phyloP scores from a whole-genome alignment of 2,888 invertebrate species.

The Lymantria monacha region DNA sequence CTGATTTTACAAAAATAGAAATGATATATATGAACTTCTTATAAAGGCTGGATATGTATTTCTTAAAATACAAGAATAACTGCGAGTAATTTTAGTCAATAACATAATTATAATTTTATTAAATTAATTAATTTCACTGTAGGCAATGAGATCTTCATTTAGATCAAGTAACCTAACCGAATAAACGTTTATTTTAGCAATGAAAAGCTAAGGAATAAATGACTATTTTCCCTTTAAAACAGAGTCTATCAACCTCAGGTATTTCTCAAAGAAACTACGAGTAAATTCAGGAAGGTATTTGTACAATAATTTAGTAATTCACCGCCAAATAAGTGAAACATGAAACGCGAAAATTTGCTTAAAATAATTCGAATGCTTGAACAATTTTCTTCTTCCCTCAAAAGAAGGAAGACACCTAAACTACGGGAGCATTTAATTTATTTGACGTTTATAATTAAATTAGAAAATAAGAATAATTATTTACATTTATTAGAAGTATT shows the following conservation, averaged over 20 bases:
- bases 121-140: too few relatives aligned
- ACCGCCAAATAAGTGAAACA: neutral
- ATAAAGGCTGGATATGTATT: too few relatives aligned
- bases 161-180: too few relatives aligned
- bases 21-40: too few relatives aligned
- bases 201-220: too few relatives aligned
- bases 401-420: slow-evolving; percentile 2
- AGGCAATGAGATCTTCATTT: too few relatives aligned
- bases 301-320: neutral
- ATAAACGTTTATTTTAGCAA: too few relatives aligned
- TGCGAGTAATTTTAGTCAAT: too few relatives aligned
- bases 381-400: neutral
- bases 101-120: too few relatives aligned
- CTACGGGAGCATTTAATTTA: slow-evolving; percentile 2
- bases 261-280: neutral
- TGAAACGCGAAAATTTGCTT: neutral
- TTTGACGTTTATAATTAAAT: slow-evolving; percentile 6
- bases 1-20: too few relatives aligned
- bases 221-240: too few relatives aligned
- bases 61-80: too few relatives aligned
- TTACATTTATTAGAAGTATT: neutral
- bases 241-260: neutral
- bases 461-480: slow-evolving; percentile 4
- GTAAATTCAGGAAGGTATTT: neutral
- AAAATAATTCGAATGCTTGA: neutral